Base-by-base conservation (phyloP, 2,888 invertebrate genomes). In the Limulus polyphemus region DNA sequence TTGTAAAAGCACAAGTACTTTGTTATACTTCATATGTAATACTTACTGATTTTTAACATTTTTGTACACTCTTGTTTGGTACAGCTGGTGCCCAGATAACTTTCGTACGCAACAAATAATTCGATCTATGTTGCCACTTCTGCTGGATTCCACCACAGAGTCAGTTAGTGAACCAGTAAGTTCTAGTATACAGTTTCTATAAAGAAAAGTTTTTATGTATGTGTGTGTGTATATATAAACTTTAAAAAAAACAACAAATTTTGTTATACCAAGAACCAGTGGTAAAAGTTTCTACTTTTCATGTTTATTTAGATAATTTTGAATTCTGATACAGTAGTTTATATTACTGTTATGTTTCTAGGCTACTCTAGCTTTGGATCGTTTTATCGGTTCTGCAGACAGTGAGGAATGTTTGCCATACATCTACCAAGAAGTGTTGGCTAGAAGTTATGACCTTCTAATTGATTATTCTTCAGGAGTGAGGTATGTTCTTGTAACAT, bases 101-200 rank as follows among this genome's bases (percentile, higher is more conserved):
- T 81, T 82, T 1, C 69, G 67, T 55, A 71, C 70, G 60, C 65
- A 71, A 48, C 72, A 74, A 50, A 64, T 66, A 62, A 64, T 66
- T 46, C 48, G 62, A 55, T 63, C 64, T 2, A 63, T 90, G 55
- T 82, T 89, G 54, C 86, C 91, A 0, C 82, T 92, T 65, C 82
- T 88, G 57, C 80, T 87, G 73, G 88, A 89, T 75, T 81, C 83
- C 47, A 81, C 87, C 52, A 86, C 85, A n/a, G 87, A 87, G 71
- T 86, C 84, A 73, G 76, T 88, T 11, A 81, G 84, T 63, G 84
- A 85, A 61, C 80, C 81, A 70, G 75, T 77, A 65, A 71, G 73
- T 62, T 16, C 3, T 32, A 32, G 32, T 32, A 5, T 32, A 32
- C 32, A 32, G 1, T 49, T 56, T 9, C 10, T 10, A 10, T n/a